Evolutionary conservation across 2,113 vertebrate species (phyloP).

Genomic region (Oryzias woworae): DNA sequence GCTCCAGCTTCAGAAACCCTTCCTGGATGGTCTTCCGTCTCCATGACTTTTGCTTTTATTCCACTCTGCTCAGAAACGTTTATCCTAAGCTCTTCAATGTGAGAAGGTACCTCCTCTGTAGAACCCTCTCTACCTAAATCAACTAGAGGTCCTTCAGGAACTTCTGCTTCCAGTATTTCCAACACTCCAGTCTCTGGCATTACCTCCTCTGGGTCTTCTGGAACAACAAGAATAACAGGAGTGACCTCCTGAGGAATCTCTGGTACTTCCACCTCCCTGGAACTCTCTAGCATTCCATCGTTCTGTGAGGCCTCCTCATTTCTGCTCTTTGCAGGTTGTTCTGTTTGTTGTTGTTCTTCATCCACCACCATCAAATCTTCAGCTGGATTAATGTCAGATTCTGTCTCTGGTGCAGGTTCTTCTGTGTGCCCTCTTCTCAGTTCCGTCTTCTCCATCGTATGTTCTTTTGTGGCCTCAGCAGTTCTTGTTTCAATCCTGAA

Average conservation of each 20-base stretch:
- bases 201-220: conserved; percentile 31
- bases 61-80: conserved; percentile 2
- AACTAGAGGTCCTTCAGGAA: neutral
- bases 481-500: neutral
- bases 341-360: conserved; percentile 10
- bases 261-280: neutral
- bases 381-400: conserved; percentile 3
- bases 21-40: neutral
- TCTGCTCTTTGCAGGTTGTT: neutral
- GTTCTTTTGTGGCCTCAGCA: neutral
- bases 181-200: conserved; percentile 2
- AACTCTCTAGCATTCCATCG: neutral
- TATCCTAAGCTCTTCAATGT: neutral
- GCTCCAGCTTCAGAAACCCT: neutral
- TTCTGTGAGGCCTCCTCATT: conserved; percentile 4
- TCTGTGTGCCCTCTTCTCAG: neutral
- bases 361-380: neutral
- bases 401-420: neutral
- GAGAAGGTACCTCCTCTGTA: neutral
- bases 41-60: conserved; percentile 7
- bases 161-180: conserved; percentile 3
- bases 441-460: neutral
- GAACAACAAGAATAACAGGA: conserved; percentile 15
- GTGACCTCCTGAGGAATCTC: conserved; percentile 24
- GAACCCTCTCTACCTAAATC: neutral